Evolutionary conservation across 1,140 invertebrate species (phyloP).

Genomic region (Drosophila pseudoobscura): DNA sequence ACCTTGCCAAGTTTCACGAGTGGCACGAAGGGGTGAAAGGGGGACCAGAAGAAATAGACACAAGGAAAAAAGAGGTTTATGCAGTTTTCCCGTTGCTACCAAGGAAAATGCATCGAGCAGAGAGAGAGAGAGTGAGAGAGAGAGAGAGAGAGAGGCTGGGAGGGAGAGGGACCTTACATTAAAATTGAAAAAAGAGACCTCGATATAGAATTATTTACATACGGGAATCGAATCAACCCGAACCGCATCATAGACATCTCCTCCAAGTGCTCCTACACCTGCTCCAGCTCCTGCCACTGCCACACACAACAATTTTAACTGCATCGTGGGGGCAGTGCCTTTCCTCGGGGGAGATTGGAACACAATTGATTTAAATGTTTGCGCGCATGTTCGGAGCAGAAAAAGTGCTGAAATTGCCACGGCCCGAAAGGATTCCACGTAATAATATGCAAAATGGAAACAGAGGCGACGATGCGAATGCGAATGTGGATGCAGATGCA

Average conservation of each 20-base stretch:
- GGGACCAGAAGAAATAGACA: constrained; percentile 28
- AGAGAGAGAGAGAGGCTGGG: too few species aligned
- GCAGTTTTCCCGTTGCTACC: constrained; percentile 47
- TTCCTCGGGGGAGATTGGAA: constrained; percentile 34
- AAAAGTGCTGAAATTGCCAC: constrained; percentile 33
- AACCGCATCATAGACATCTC: background rate
- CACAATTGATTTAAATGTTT: constrained; percentile 82
- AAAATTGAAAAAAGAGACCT: constrained; percentile 48
- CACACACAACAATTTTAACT: constrained; percentile 72
- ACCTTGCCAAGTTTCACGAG: constrained; percentile 58
- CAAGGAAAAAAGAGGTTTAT: constrained; percentile 49
- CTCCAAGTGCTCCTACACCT: too few species aligned
- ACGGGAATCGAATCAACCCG: constrained; percentile 46
- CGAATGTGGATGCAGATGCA: constrained; percentile 41
- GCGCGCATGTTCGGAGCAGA: constrained; percentile 69
- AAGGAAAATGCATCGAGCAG: constrained; percentile 31
- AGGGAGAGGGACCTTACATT: constrained; percentile 41
- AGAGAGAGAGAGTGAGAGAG: too few species aligned
- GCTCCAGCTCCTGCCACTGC: too few species aligned
- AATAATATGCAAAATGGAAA: constrained; percentile 72
- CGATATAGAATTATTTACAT: constrained; percentile 56
- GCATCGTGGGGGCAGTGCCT: background rate
- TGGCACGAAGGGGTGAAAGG: constrained; percentile 29
- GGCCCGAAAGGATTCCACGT: constrained; percentile 60
- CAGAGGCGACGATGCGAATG: constrained; percentile 51